Base-by-base conservation (phyloP, 2,888 invertebrate genomes). In the Perizoma flavofasciatum region DNA sequence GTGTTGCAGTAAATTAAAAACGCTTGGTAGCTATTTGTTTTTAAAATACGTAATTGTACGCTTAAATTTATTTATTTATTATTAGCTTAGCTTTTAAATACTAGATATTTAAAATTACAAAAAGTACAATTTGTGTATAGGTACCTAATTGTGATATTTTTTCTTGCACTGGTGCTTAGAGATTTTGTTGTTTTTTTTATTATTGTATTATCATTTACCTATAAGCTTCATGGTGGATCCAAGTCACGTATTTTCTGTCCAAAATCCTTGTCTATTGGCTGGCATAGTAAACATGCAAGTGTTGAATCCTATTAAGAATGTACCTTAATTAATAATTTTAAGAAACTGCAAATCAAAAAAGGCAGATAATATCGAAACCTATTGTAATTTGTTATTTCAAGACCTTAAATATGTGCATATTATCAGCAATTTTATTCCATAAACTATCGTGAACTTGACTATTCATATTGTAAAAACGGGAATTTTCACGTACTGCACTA, bases 41-140 rank as follows among this genome's bases (percentile, higher is more conserved):
- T 46, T 22, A 43, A 40, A 33, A 52, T 61, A 61, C 56, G 61
- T 61, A 53, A 61, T 45, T 43, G 56, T 56, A 61, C 61, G 61
- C 61, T 61, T 61, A 61, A 0, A 46, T 39, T 47, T 46, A 46
- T 46, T 46, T 53, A 53, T 53, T 53, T 44, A 52, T 52, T 52
- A 34, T 11, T 56, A 63, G 53, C 44, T 65, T 58, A 53, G 55
- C 34, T 41, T 55, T 22, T 22, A 22, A 56, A 47, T 41, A 46
- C 57, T 41, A 11, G 34, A 11, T 51, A 55, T 45, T 35, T 57
- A 45, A 49, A 35, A 55, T 59, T 61, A 61, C 34, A 39, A 22
- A 60, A 55, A 61, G 65, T 65, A 63, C 61, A 63, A 58, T 41
- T 39, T 56, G 40, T 22, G 1, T 3, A 22, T 22, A 22, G 33